Base-by-base conservation (phyloP, 2,888 invertebrate species). In the Meloe dianella region DNA sequence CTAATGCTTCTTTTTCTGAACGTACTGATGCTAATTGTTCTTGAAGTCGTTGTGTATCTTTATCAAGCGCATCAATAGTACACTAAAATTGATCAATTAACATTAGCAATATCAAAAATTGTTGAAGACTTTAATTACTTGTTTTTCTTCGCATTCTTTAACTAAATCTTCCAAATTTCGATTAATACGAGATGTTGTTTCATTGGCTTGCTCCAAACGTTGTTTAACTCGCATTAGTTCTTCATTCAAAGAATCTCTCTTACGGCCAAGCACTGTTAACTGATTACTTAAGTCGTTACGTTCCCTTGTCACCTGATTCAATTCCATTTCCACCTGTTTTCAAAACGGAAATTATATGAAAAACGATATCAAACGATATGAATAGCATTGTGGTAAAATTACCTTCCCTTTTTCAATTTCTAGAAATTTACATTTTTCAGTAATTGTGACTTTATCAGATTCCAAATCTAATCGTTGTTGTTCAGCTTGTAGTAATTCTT, bases 1-100 rank as follows among this genome's bases (percentile, higher is more conserved):
- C 95, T 24, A 97, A 84, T 0, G 93, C 91, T 80, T 96, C 95
- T 81, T 96, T 97, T 83, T 96, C 96, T 1, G 93, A 92, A 14
- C 95, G 89, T 58, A 94, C 84, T 0, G 93, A 90, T 0, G 94
- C 93, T 47, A 96, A 85, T 77, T 93, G 90, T 80, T 96, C 95
- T 83, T 92, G 90, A 27, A 92, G 82, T 59, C 93, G 89, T 78
- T 94, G 94, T 59, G 92, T 88, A 80, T 96, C 95, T 82, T 95
- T 95, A 67, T 94, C 94, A 69, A 92, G 86, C 1, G 89, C 86
- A 83, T 95, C 95, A 66, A 84, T 76, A 10, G 80, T 74, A 62
- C 83, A 82, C 80, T 83, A 60, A 38, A 73, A 67, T 65, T 62
- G 62, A 30, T 51, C 35, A 92, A 86, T 61, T n/a, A n/a, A n/a